Base-by-base conservation (phyloP, 1,140 invertebrate genomes). In the Contarinia nasturtii region DNA sequence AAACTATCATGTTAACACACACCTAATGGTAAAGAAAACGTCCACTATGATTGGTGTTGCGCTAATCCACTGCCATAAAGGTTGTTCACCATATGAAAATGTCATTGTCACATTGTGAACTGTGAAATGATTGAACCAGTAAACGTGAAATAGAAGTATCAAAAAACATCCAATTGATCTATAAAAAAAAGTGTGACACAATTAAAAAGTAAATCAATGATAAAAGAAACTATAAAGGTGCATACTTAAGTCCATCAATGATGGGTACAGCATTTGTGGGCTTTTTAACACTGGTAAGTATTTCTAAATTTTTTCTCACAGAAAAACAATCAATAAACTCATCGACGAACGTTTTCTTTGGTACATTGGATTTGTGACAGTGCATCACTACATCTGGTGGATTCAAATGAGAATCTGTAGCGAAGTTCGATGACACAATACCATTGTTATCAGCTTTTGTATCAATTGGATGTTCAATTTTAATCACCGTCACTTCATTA, bases 11-110 rank as follows among this genome's bases (percentile, higher is more conserved):
- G n/a, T n/a, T n/a, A n/a, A n/a, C n/a, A 46, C 49, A 46, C 42
- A 63, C 61, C 61, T 63, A 15, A 64, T 62, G 8, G 58, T 62
- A 34, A 64, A 64, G 48, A 64, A 64, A 8, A 62, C 57, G 53
- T 64, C 61, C 15, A 63, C 61, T 2, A 64, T 49, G 7, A 64
- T 34, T 0, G 61, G 57, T 14, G 60, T 59, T 2, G 60, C 57
- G 2, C 60, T 55, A 1, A 63, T 52, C 12, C 58, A 62, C 37
- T 62, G 61, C 14, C 56, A 63, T 34, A 53, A 52, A 2, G 49
- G 20, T 44, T 54, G 48, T 44, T 64, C 61, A 3, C 52, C 60
- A 46, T 59, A 60, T 2, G 58, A 56, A 0, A 64, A 50, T 7
- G 63, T 49, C 18, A 55, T 53, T 0, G 55, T 49, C 38, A 62